Evolutionary conservation across 1,140 invertebrate genomes (phyloP).

Genomic region (Panulirus ornatus): DNA sequence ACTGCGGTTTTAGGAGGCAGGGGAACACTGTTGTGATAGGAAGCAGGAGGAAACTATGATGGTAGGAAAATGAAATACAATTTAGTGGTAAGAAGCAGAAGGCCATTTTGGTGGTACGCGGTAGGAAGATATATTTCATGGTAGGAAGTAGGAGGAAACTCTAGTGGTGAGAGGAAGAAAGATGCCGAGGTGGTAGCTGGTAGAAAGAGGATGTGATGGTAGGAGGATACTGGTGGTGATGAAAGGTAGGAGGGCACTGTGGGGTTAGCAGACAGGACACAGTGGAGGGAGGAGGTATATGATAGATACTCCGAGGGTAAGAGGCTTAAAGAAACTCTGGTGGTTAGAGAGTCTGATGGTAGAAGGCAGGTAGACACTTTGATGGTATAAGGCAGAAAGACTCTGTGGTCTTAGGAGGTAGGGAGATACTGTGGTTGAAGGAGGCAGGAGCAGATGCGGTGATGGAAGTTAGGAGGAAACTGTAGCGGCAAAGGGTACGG

Average conservation of each 20-base stretch:
- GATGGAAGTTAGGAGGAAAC: neutral
- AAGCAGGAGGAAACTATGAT: neutral
- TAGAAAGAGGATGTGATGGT: neutral
- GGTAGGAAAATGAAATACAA: neutral
- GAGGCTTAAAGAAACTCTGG: too few relatives aligned
- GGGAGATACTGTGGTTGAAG: neutral
- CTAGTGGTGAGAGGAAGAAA: neutral
- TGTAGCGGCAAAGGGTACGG: neutral
- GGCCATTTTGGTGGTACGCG: too few relatives aligned
- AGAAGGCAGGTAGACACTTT: neutral
- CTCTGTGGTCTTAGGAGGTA: too few relatives aligned
- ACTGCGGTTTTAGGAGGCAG: too few relatives aligned
- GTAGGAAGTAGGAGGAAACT: too few relatives aligned
- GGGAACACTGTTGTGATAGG: neutral
- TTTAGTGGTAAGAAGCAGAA: too few relatives aligned
- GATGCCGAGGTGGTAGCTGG: too few relatives aligned
- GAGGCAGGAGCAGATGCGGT: neutral
- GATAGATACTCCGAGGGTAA: neutral
- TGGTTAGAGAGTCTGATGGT: neutral
- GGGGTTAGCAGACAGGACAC: neutral
- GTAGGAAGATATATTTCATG: too few relatives aligned
- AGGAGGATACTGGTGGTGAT: neutral
- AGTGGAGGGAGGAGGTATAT: too few relatives aligned
- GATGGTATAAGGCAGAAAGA: neutral
- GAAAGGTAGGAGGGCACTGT: neutral